Percentiles rank a stretch among this genome's conserved stretches.
Conservation (phyloP, 2,797 vertebrate genomes). For the Enteromius anoplus region DNA sequence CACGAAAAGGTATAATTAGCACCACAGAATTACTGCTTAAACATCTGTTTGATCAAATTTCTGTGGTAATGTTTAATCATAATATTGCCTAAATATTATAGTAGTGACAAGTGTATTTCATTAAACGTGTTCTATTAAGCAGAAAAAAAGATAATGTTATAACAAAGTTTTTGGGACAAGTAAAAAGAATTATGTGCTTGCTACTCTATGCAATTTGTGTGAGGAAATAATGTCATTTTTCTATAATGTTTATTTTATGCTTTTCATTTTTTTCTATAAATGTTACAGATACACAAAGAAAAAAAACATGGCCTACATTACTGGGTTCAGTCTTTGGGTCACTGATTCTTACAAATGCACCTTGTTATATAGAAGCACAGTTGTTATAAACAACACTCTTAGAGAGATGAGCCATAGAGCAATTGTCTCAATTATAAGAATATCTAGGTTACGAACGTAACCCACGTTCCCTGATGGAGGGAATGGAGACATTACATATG, state of each 20-base stretch:
- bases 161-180: neutral
- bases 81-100: no score
- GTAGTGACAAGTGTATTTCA: neutral
- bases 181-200: neutral
- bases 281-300: neutral
- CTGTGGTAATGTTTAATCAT: no score
- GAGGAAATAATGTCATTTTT: neutral
- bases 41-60: no score
- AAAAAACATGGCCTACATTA: neutral
- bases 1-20: neutral
- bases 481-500: no score
- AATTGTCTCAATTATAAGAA: neutral
- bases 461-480: no score
- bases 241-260: neutral
- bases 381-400: neutral
- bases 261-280: neutral
- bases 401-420: neutral
- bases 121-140: neutral
- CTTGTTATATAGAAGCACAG: neutral
- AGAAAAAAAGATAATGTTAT: neutral
- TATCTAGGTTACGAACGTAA: no score
- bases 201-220: neutral
- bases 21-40: no score
- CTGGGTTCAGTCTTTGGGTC: neutral
- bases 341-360: neutral